These are phyloP conservation scores for Tetraodon nigroviridis DNA, from an alignment of 2,113 vertebrate species.

Conservation along the genomic window DNA sequence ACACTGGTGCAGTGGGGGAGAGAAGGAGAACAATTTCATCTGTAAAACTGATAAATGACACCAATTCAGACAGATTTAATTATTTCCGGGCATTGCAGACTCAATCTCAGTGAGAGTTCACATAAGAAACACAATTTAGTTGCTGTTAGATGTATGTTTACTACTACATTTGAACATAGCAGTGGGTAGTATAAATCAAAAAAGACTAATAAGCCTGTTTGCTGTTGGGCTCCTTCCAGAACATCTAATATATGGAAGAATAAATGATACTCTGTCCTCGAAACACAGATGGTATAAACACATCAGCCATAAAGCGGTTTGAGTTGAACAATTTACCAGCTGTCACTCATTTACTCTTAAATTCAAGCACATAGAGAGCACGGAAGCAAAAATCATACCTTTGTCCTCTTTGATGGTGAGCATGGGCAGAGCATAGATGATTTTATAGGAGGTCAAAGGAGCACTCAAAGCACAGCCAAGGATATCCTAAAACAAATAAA, in stretches of 20 bases:
- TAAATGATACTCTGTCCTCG: no score
- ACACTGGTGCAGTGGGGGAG: no score
- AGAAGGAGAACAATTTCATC: no score
- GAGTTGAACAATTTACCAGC: not conserved
- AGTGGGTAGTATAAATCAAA: no score
- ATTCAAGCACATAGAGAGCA: not conserved
- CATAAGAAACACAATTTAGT: no score
- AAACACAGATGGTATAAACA: no score
- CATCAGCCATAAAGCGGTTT: not conserved
- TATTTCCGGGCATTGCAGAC: no score
- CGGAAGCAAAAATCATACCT: constrained; percentile 73
- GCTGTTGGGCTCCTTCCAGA: not conserved
- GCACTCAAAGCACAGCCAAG: constrained; percentile 85
- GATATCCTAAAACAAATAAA: constrained; percentile 77
- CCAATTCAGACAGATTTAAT: not conserved
- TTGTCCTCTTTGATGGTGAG: constrained; percentile 98
- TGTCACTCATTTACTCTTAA: not conserved
- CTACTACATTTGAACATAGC: no score
- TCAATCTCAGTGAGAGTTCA: no score
- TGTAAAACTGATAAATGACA: not conserved
- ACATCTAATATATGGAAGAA: not conserved
- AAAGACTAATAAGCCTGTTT: no score
- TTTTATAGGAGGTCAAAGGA: constrained; percentile 84
- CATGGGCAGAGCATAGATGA: constrained; percentile 92
- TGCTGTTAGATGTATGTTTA: no score